Conservation (phyloP, 2,888 invertebrate species). For the Troides helena region DNA sequence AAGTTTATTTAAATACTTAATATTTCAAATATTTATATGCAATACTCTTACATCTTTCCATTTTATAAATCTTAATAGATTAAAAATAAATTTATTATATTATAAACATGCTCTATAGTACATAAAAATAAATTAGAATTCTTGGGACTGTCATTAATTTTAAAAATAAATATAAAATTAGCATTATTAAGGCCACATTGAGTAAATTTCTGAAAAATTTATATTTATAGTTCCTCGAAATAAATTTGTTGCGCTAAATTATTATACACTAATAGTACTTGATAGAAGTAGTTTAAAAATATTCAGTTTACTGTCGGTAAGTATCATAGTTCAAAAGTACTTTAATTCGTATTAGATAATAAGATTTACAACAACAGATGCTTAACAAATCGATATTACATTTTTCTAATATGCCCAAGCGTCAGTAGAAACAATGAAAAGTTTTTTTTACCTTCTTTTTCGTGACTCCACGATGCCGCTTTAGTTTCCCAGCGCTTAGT, state of each 20-base stretch:
- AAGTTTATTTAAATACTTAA: no score
- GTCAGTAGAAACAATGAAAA: slow-evolving; percentile 67
- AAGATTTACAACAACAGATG: slow-evolving; percentile 27
- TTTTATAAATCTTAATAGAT: no score
- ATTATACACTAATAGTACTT: background rate
- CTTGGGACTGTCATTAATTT: background rate
- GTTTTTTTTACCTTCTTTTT: slow-evolving; percentile 78
- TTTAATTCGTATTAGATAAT: background rate
- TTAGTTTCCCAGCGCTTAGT: slow-evolving; percentile 77
- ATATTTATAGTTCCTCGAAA: background rate
- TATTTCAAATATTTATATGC: no score
- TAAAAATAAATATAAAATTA: background rate
- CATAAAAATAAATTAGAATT: no score
- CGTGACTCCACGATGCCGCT: slow-evolving; percentile 82
- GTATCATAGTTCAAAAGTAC: background rate
- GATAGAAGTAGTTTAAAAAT: background rate
- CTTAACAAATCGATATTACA: slow-evolving; percentile 50
- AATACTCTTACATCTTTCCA: no score
- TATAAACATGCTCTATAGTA: no score
- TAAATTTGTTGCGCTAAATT: background rate
- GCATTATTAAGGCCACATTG: background rate
- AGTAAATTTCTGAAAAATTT: background rate
- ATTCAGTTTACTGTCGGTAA: slow-evolving; percentile 7
- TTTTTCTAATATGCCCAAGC: slow-evolving; percentile 50
- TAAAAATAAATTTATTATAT: no score